A percentile compares a stretch with the other conserved stretches of the same genome.
Evolutionary conservation across 2,113 vertebrate genomes (phyloP).

Genomic region (Pyrgilauda ruficollis): DNA sequence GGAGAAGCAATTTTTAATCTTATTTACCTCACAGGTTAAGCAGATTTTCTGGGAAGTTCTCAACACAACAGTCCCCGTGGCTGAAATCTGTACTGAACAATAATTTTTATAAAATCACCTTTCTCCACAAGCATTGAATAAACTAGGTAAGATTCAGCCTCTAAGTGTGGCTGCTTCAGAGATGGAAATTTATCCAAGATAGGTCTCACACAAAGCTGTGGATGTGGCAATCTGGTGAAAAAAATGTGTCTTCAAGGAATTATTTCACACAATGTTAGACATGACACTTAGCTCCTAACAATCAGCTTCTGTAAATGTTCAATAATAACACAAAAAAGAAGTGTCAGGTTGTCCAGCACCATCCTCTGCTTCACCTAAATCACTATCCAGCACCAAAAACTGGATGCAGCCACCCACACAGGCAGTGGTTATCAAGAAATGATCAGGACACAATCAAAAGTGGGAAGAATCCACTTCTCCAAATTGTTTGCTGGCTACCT

Average conservation of each 20-base stretch:
- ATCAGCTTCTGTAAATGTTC: neutral
- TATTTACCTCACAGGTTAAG: neutral
- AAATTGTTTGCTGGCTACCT: neutral
- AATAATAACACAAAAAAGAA: neutral
- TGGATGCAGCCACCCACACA: neutral
- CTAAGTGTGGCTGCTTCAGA: neutral
- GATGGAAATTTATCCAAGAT: neutral
- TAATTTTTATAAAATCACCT: neutral
- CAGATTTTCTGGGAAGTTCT: neutral
- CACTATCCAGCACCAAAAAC: neutral
- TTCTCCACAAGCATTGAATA: neutral
- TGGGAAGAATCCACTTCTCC: neutral
- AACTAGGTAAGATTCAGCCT: neutral
- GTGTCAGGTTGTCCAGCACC: neutral
- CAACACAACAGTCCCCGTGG: neutral
- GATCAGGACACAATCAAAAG: neutral
- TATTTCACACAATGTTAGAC: neutral
- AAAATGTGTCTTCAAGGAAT: neutral
- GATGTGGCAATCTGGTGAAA: neutral
- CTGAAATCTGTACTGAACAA: neutral
- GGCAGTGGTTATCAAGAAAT: neutral
- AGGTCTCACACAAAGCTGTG: neutral
- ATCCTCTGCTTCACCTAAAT: neutral
- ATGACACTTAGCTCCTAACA: neutral
- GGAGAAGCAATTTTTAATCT: neutral